Percentiles rank a stretch among this genome's conserved stretches.
Conservation (phyloP, 2,113 vertebrate genomes). For the Acrocephalus arundinaceus region DNA sequence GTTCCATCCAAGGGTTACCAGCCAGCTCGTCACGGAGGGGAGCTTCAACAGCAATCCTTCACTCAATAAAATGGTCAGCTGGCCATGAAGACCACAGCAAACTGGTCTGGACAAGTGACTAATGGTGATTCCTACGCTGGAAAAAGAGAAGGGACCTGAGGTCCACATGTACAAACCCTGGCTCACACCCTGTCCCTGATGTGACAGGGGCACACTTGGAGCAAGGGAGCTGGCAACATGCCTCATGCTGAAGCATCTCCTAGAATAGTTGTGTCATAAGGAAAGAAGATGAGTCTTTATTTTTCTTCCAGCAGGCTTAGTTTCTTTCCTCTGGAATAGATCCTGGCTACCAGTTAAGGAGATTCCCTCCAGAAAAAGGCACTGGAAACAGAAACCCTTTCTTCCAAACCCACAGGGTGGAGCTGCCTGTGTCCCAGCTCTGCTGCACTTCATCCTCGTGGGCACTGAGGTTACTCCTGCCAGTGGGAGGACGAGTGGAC, state of each 20-base stretch:
- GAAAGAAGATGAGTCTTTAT: conserved; percentile 14
- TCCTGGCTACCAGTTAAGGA: conserved; percentile 32
- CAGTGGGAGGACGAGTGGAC: rapidly evolving
- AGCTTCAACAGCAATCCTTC: not conserved
- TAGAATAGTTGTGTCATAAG: conserved; percentile 25
- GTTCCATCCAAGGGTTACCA: not conserved
- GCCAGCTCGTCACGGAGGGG: not conserved
- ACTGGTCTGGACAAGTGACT: not conserved
- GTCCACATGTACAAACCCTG: not conserved
- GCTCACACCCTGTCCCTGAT: conserved; percentile 38
- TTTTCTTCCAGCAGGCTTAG: conserved; percentile 35
- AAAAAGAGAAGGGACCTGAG: conserved; percentile 29
- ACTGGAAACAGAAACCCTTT: conserved; percentile 8
- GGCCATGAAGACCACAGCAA: not conserved
- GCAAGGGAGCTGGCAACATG: conserved; percentile 36
- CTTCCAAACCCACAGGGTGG: not conserved
- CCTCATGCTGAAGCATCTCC: conserved; percentile 27
- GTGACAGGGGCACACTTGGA: conserved; percentile 18
- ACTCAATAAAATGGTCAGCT: not conserved
- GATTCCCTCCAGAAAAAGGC: conserved; percentile 45
- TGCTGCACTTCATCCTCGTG: rapidly evolving
- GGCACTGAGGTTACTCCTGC: not conserved
- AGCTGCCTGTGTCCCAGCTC: not conserved
- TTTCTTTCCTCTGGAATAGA: conserved; percentile 41
- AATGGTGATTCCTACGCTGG: conserved; percentile 11